Percentiles rank a stretch among this genome's conserved stretches.
Conservation (phyloP, 2,797 vertebrate genomes). For the Podarcis lilfordi region DNA sequence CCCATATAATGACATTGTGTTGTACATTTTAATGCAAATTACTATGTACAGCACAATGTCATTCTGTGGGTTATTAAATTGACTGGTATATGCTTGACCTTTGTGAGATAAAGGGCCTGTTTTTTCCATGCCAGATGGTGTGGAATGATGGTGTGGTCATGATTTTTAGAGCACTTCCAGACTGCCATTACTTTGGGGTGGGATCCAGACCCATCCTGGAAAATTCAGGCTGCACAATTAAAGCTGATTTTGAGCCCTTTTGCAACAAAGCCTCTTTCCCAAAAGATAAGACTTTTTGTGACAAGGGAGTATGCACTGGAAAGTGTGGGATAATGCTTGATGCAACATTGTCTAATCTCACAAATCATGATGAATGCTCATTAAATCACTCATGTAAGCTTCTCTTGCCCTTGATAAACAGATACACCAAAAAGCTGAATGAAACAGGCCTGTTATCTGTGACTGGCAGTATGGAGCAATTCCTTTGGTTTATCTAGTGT, state of each 20-base stretch:
- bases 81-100: not conserved
- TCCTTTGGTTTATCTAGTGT: not conserved
- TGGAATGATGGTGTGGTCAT: not conserved
- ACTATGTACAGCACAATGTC: too few species aligned
- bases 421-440: not conserved
- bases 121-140: not conserved
- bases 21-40: not conserved
- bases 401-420: not conserved
- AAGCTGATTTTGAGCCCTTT: too few species aligned
- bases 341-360: too few species aligned
- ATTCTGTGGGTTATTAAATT: not conserved
- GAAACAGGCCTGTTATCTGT: accelerated
- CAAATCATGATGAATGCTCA: too few species aligned
- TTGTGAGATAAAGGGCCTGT: not conserved
- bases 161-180: constrained; percentile 15
- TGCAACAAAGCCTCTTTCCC: too few species aligned
- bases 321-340: too few species aligned
- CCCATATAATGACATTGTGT: not conserved
- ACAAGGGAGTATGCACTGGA: too few species aligned
- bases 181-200: too few species aligned
- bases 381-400: too few species aligned
- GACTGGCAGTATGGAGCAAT: constrained; percentile 2
- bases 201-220: not conserved
- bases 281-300: too few species aligned
- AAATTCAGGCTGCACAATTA: too few species aligned